Percentiles rank a stretch among this genome's conserved stretches.
Evolutionary conservation across 1,140 invertebrate species (phyloP).

Genomic region (Varroa destructor): DNA sequence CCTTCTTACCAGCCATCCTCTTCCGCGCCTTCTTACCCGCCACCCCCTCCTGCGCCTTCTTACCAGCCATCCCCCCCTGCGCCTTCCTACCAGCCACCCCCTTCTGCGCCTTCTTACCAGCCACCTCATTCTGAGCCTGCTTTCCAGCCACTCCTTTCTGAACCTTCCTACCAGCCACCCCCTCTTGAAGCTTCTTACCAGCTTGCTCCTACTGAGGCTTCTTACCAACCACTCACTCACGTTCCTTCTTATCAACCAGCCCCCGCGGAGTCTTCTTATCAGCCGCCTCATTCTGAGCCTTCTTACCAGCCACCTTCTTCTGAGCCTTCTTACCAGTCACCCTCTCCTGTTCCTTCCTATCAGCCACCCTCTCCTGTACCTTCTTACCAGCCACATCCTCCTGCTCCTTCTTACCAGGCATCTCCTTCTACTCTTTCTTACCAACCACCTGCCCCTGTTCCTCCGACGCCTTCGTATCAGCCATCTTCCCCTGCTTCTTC

Average conservation of each 20-base stretch:
- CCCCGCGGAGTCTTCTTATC: too few relatives aligned
- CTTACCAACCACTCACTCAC: too few relatives aligned
- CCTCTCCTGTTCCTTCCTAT: not conserved
- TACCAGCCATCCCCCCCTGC: not conserved
- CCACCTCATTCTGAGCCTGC: not conserved
- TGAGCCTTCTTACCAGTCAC: not conserved
- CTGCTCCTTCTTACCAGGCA: not conserved
- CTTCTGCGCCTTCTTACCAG: not conserved
- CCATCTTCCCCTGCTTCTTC: too few relatives aligned
- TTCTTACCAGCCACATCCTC: not conserved
- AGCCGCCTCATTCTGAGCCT: too few relatives aligned
- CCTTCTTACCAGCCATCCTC: not conserved
- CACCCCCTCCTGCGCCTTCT: not conserved
- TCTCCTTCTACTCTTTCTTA: too few relatives aligned
- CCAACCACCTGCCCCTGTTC: too few relatives aligned
- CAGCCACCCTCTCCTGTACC: not conserved
- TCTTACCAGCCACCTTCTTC: not conserved
- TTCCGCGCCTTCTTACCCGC: not conserved
- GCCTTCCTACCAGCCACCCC: not conserved
- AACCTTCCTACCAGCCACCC: too few relatives aligned
- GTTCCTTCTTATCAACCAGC: too few relatives aligned
- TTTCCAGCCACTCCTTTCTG: not conserved
- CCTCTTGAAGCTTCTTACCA: too few relatives aligned
- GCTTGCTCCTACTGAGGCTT: too few relatives aligned
- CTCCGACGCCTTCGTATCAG: too few relatives aligned